These are phyloP conservation scores for Drosophila parthenogenetica DNA, from an alignment of 2,888 invertebrate species.

Conservation along the genomic window DNA sequence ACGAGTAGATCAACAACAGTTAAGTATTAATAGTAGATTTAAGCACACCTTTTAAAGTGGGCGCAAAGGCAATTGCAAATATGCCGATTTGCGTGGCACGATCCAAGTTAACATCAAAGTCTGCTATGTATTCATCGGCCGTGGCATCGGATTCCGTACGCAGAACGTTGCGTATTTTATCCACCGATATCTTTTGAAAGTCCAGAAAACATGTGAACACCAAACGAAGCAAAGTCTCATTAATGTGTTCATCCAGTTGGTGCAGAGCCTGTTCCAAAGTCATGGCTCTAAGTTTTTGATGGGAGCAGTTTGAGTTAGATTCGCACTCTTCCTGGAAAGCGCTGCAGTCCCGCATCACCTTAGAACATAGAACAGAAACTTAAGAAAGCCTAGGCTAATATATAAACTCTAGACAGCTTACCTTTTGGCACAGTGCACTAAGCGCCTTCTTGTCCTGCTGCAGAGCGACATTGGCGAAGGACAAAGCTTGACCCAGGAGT, in stretches of 20 bases:
- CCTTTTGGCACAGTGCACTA: constrained; percentile 83
- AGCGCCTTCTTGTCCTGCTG: constrained; percentile 82
- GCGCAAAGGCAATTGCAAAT: constrained; percentile 82
- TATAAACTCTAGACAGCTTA: constrained; percentile 12
- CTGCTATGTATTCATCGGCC: constrained; percentile 82
- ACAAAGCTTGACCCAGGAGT: constrained; percentile 80
- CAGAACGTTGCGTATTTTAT: constrained; percentile 74
- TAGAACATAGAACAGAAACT: background rate
- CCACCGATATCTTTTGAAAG: constrained; percentile 79
- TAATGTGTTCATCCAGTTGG: constrained; percentile 82
- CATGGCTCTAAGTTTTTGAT: constrained; percentile 80
- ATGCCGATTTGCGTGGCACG: constrained; percentile 83
- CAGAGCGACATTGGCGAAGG: constrained; percentile 83
- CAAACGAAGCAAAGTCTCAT: constrained; percentile 82
- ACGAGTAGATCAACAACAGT: background rate
- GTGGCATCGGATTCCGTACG: constrained; percentile 56
- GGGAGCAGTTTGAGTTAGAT: constrained; percentile 52
- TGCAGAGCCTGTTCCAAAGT: constrained; percentile 81
- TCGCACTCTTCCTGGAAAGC: constrained; percentile 81
- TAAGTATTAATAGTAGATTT: background rate
- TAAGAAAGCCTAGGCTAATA: background rate
- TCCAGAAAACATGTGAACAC: constrained; percentile 82
- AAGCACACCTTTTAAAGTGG: constrained; percentile 75
- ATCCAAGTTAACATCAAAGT: constrained; percentile 84
- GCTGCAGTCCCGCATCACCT: constrained; percentile 81